phyloP scores from a whole-genome alignment of 2,113 vertebrate species.

The Lanius ludovicianus region DNA sequence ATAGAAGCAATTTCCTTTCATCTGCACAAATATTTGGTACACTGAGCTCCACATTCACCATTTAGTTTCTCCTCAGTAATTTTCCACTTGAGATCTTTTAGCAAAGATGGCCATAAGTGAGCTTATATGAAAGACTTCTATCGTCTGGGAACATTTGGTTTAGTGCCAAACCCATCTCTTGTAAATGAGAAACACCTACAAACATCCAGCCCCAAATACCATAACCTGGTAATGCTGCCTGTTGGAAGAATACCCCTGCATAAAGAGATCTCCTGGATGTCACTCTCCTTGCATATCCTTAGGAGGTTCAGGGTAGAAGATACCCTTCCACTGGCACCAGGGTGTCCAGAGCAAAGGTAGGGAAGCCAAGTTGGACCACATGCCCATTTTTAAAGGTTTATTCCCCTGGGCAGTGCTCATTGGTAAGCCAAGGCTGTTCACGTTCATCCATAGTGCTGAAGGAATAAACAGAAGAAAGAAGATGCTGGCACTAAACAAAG shows the following conservation, averaged over 20 bases:
- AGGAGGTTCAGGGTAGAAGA: background rate
- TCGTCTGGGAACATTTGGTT: background rate
- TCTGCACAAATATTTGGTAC: background rate
- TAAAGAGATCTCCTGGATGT: background rate
- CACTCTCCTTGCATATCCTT: background rate
- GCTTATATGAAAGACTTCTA: background rate
- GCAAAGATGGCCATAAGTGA: background rate
- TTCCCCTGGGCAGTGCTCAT: background rate
- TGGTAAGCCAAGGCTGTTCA: background rate
- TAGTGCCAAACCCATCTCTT: background rate
- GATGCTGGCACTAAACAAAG: background rate
- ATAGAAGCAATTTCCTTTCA: slow-evolving; percentile 6
- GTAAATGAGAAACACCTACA: background rate
- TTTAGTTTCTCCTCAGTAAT: background rate
- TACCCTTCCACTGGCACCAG: background rate
- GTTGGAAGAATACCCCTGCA: background rate
- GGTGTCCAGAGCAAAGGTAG: background rate
- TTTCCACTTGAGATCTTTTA: background rate
- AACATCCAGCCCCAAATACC: background rate
- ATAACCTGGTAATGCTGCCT: background rate
- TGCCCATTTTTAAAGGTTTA: background rate
- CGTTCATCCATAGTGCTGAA: background rate
- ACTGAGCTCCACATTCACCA: background rate
- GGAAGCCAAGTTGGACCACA: background rate
- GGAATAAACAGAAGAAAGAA: background rate